Base-by-base conservation (phyloP, 2,888 invertebrate genomes). In the Schrankia costaestrigalis region DNA sequence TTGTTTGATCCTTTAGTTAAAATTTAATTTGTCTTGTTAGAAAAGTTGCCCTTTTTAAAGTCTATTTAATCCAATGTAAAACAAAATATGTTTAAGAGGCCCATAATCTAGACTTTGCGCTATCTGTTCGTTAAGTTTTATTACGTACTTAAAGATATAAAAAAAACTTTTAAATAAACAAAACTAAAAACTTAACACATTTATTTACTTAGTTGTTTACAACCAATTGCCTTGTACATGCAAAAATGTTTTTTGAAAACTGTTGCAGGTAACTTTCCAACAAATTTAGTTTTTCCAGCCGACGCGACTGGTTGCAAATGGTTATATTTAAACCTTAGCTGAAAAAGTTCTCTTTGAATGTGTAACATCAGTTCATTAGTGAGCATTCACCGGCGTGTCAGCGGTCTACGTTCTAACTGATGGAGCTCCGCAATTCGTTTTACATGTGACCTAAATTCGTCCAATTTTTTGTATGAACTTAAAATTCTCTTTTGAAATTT, bases 361-460 rank as follows among this genome's bases (percentile, higher is more conserved):
- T 61, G 64, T 68, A 68, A 63, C 73, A 76, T 71, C 66, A 64
- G 71, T 81, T 81, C 80, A 79, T 81, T 80, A 81, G 67, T 48
- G 69, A 49, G 65, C 61, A 77, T 80, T 79, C 78, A 81, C 55
- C 53, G 45, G 40, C 56, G 64, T 63, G 69, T 67, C 72, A 67
- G 67, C 63, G 60, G 63, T 60, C 56, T 63, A 57, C 63, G 57
- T 58, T 60, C 57, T 63, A 60, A 60, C 56, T 46, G 58, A 55
- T 38, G 40, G 31, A 55, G 51, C 52, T 58, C 62, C 56, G 65
- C 71, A 63, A 71, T 71, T 72, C 68, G 63, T 65, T 76, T 63
- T 71, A 71, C 66, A 67, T 68, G 49, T 66, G 71, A 77, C 78
- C 74, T 67, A 66, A 68, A 78, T 78, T 68, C 63, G 17, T 5